Conservation (phyloP, 2,888 invertebrate species). For the Polyommatus iphigenia region DNA sequence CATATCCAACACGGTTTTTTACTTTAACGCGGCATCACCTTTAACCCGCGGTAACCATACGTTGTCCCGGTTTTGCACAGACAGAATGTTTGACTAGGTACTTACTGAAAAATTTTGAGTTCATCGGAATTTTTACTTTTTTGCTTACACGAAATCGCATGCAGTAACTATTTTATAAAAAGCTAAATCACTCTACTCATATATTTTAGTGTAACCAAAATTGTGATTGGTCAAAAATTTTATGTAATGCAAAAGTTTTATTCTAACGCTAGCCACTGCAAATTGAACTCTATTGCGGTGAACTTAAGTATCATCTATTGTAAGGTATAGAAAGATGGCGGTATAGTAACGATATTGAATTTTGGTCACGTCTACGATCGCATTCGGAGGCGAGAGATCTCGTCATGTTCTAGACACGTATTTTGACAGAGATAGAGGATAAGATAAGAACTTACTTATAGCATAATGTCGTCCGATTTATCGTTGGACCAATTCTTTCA, state of each 20-base stretch:
- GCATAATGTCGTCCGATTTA: constrained; percentile 25
- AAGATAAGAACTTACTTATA: constrained; percentile 12
- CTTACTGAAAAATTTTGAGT: too few relatives aligned
- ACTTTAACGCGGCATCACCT: too few relatives aligned
- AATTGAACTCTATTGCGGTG: not conserved
- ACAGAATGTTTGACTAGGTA: too few relatives aligned
- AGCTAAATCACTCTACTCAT: too few relatives aligned
- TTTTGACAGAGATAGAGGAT: constrained; percentile 6
- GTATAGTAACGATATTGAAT: constrained; percentile 1
- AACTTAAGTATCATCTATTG: not conserved
- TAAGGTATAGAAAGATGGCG: not conserved
- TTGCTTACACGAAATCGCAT: not conserved
- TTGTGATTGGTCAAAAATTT: not conserved
- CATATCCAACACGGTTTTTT: too few relatives aligned
- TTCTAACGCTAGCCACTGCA: not conserved
- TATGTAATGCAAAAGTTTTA: too few relatives aligned
- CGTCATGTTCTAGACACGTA: constrained; percentile 14
- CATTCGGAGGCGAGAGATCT: constrained; percentile 18
- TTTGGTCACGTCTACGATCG: constrained; percentile 19
- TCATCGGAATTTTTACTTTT: not conserved
- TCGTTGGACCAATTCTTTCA: not conserved
- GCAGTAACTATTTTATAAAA: not conserved
- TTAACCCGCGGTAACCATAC: too few relatives aligned
- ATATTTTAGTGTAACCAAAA: not conserved
- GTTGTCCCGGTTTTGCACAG: too few relatives aligned